These are phyloP conservation scores for Aricia agestis DNA, from an alignment of 1,140 invertebrate genomes.

Conservation along the genomic window DNA sequence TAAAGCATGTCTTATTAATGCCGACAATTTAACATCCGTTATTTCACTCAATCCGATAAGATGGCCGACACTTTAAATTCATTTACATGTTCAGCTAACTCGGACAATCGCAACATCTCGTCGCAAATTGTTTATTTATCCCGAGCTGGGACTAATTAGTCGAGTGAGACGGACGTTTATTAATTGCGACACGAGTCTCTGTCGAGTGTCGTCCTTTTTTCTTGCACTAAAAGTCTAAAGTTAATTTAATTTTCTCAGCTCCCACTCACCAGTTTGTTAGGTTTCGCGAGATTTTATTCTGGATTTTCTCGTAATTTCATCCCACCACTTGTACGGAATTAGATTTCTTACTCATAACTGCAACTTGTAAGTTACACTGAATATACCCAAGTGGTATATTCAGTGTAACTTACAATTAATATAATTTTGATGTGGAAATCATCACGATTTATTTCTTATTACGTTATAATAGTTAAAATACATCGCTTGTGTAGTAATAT, in stretches of 20 bases:
- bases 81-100: slow-evolving; percentile 13
- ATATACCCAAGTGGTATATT: no score
- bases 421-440: no score
- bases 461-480: no score
- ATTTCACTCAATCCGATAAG: slow-evolving; percentile 21
- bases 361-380: neutral
- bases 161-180: slow-evolving; percentile 59
- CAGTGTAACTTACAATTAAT: no score
- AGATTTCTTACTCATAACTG: neutral
- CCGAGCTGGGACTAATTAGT: slow-evolving; percentile 64
- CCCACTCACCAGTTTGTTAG: slow-evolving; percentile 38
- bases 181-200: slow-evolving; percentile 66
- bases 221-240: slow-evolving; percentile 46
- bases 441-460: no score
- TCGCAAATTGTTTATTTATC: slow-evolving; percentile 56
- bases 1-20: slow-evolving; percentile 17
- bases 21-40: slow-evolving; percentile 18
- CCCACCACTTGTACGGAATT: neutral
- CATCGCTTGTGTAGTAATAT: no score
- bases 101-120: slow-evolving; percentile 45
- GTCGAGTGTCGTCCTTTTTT: slow-evolving; percentile 50
- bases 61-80: slow-evolving; percentile 10
- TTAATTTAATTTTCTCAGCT: slow-evolving; percentile 51
- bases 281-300: slow-evolving; percentile 33
- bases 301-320: slow-evolving; percentile 10